Percentiles rank a stretch among this genome's conserved stretches.
These are phyloP conservation scores for Hemibagrus wyckioides DNA, from an alignment of 2,113 vertebrate genomes.

Conservation along the genomic window DNA sequence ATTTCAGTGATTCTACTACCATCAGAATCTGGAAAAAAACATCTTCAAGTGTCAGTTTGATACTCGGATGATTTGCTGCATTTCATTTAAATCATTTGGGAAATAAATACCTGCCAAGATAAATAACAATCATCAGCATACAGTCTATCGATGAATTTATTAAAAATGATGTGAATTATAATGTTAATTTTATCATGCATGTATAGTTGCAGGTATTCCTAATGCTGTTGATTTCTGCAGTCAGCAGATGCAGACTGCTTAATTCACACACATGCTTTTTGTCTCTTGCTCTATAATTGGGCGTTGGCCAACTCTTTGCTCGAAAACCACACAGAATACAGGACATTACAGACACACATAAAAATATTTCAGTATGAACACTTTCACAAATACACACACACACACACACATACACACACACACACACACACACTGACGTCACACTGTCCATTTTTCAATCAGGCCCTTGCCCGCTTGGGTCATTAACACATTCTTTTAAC, in stretches of 20 bases:
- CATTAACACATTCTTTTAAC: slow-evolving; percentile 42
- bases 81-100: neutral
- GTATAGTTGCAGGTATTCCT: neutral
- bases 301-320: neutral
- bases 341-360: neutral
- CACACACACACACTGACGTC: slow-evolving; percentile 23
- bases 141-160: neutral
- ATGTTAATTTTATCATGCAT: neutral
- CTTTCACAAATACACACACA: slow-evolving; percentile 6
- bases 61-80: neutral
- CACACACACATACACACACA: slow-evolving; percentile 27
- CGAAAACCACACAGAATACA: slow-evolving; percentile 20
- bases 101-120: neutral
- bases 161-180: neutral
- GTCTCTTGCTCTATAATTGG: neutral
- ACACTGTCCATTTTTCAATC: slow-evolving; percentile 11
- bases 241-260: too few species aligned
- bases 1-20: neutral
- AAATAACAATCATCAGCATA: neutral
- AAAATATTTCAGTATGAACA: neutral
- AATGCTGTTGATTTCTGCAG: neutral
- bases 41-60: too few species aligned
- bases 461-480: slow-evolving; percentile 19
- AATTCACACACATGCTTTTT: neutral
- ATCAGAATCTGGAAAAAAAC: neutral